Conservation (phyloP, 2,888 invertebrate genomes). For the Hirudinaria manillensis region DNA sequence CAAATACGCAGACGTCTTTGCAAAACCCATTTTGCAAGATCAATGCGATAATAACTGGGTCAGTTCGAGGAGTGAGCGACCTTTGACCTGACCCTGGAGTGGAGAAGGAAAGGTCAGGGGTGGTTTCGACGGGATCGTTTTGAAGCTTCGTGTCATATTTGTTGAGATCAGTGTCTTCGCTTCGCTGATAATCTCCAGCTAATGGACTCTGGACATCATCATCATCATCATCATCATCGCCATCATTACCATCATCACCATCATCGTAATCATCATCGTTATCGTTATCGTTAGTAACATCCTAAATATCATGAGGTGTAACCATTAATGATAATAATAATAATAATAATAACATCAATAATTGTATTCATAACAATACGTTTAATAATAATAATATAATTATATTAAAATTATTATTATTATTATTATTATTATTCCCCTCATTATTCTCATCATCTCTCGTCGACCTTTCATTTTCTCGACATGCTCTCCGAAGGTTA, state of each 20-base stretch:
- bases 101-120: not conserved
- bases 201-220: constrained; percentile 14
- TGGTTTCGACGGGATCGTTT: not conserved
- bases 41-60: constrained; percentile 8
- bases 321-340: too few species aligned
- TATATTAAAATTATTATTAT: too few species aligned
- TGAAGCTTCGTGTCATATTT: constrained; percentile 14
- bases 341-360: too few species aligned
- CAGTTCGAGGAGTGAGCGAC: not conserved
- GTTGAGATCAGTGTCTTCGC: constrained; percentile 10
- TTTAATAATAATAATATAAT: too few species aligned
- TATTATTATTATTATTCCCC: too few species aligned
- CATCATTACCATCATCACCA: constrained; percentile 12
- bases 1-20: not conserved
- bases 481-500: too few species aligned
- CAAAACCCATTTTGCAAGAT: not conserved
- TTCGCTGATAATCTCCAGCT: not conserved
- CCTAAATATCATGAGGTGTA: too few species aligned
- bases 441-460: too few species aligned
- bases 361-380: too few species aligned
- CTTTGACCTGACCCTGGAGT: not conserved
- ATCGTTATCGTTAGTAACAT: not conserved
- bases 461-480: too few species aligned
- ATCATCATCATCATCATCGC: not conserved
- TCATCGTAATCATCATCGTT: not conserved